These are phyloP conservation scores for Petrocephalus sullivani DNA, from an alignment of 2,797 vertebrate species.

Conservation along the genomic window DNA sequence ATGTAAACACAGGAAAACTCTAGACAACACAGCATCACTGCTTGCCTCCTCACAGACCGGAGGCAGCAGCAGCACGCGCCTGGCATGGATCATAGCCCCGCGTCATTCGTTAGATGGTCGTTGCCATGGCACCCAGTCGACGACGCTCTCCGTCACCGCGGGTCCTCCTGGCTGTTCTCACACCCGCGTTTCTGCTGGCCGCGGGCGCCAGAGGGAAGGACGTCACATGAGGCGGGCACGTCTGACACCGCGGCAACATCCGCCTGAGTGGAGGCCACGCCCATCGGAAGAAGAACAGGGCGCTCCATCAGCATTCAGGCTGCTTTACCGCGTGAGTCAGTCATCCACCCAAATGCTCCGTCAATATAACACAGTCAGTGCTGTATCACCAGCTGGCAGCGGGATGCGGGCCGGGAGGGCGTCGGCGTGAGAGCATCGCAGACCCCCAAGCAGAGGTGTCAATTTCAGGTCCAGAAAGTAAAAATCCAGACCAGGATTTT, in stretches of 20 bases:
- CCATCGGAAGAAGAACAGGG: too few relatives aligned
- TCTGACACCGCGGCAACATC: neutral
- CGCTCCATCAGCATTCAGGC: neutral
- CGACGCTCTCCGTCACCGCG: neutral
- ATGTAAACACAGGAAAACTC: neutral
- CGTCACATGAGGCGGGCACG: neutral
- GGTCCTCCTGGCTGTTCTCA: neutral
- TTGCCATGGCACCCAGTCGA: slow-evolving; percentile 20
- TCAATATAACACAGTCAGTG: neutral
- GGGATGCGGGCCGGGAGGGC: neutral
- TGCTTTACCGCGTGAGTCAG: neutral
- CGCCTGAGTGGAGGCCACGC: neutral
- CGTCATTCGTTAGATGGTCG: neutral
- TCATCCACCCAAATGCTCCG: neutral
- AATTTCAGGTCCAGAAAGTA: too few relatives aligned
- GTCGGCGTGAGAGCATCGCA: neutral
- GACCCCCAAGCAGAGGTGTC: neutral
- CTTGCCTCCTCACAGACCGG: neutral
- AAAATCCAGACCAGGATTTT: too few relatives aligned
- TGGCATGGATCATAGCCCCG: neutral
- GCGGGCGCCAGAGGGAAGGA: neutral
- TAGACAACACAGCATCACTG: neutral
- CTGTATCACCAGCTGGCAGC: neutral
- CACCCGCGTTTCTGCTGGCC: neutral
- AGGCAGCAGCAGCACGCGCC: neutral